Base-by-base conservation (phyloP, 2,888 invertebrate genomes). In the Scaptodrosophila latifasciaeformis region DNA sequence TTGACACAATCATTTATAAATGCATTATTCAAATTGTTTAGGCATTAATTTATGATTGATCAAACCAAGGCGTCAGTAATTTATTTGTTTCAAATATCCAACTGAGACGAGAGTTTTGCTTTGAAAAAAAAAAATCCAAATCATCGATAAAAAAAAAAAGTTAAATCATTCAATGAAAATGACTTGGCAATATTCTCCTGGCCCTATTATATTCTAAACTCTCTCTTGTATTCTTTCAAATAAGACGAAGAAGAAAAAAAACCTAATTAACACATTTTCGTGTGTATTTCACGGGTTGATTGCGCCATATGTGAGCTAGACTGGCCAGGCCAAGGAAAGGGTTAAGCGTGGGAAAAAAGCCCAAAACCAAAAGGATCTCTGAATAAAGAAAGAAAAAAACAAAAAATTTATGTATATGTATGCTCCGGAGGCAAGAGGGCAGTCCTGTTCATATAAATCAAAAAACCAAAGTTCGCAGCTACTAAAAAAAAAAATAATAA, bases 1-100 rank as follows among this genome's bases (percentile, higher is more conserved):
- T 75, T 75, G 79, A 70, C 79, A 79, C 70, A 79, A 68, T 68
- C 76, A 72, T 58, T 75, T 76, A 76, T 64, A 68, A 76, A 76
- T 72, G 70, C 66, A 70, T 75, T 78, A 62, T 67, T 62, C 62
- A 65, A 65, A 57, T 57, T n/a, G n/a, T n/a, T n/a, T n/a, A n/a
- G n/a, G n/a, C 21, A 40, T 62, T 71, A 78, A 76, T 75, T 78
- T 70, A 76, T 78, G 71, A 78, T 62, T 69, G 62, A 78, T 70
- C 67, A 69, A 56, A 62, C n/a, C n/a, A n/a, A 65, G 66, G 66
- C 78, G 59, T 64, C n/a, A n/a, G n/a, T n/a, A n/a, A n/a, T n/a
- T n/a, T n/a, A n/a, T n/a, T n/a, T n/a, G n/a, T n/a, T n/a, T n/a
- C n/a, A n/a, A n/a, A n/a, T n/a, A n/a, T n/a, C n/a, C n/a, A n/a